Evolutionary conservation across 53 echinoderm and acorn worm genomes (phyloP).

Genomic region (Paracentrotus lividus): DNA sequence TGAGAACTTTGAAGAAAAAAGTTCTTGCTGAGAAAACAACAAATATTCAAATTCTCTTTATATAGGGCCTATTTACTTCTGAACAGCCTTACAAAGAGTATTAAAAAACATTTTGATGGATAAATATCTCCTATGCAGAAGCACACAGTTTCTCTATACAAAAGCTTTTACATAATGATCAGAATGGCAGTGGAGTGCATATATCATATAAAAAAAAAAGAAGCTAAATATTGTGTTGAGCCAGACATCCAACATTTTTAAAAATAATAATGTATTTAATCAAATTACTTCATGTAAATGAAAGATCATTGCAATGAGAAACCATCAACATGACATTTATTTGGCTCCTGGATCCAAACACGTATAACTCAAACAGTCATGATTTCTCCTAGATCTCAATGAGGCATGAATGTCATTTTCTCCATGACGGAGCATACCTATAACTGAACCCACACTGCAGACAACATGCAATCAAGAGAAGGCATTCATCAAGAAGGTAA

Average conservation of each 20-base stretch:
- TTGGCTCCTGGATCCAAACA: background rate
- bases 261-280: too few species aligned
- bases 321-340: background rate
- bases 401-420: slow-evolving; percentile 69
- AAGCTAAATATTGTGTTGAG: background rate
- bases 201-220: background rate
- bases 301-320: background rate
- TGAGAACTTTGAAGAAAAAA: background rate
- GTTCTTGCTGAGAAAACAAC: background rate
- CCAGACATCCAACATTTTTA: too few species aligned
- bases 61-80: too few species aligned
- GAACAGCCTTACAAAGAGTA: too few species aligned
- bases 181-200: background rate
- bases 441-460: slow-evolving; percentile 26
- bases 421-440: slow-evolving; percentile 43
- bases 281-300: too few species aligned
- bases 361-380: slow-evolving; percentile 11
- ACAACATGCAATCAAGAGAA: slow-evolving; percentile 38
- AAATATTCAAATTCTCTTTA: background rate
- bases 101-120: background rate
- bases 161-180: background rate
- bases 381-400: slow-evolving; percentile 37
- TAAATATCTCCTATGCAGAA: background rate
- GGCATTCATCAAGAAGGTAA: slow-evolving; percentile 37
- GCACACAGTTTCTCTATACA: too few species aligned